Percentiles rank a stretch among this genome's conserved stretches.
phyloP scores from a whole-genome alignment of 64 coral and sea anemone genomes.

The Hydrozoanthus tunicans region DNA sequence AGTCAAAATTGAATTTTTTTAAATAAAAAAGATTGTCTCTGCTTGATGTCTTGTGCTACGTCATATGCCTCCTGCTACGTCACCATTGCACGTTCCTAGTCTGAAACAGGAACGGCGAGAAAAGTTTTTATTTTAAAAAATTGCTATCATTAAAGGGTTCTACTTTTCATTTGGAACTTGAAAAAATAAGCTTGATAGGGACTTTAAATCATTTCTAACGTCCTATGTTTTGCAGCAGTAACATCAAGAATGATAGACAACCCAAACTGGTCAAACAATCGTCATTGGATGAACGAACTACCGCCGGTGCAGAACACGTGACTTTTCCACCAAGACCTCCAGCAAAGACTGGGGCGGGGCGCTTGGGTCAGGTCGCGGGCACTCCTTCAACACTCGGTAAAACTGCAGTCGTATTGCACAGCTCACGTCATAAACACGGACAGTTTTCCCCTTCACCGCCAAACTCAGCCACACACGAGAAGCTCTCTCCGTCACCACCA shows the following conservation, averaged over 20 bases:
- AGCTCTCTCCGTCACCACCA: conserved; percentile 71
- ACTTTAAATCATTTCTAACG: background rate
- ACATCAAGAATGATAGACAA: conserved; percentile 16
- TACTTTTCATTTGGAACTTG: too few species aligned
- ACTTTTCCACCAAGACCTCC: conserved; percentile 21
- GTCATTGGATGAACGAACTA: conserved; percentile 21
- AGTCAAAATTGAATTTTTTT: too few species aligned
- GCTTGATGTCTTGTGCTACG: too few species aligned
- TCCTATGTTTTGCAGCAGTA: background rate
- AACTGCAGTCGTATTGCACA: conserved; percentile 1
- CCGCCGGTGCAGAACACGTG: background rate
- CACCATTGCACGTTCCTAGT: too few species aligned
- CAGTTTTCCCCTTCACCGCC: conserved; percentile 44
- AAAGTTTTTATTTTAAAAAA: too few species aligned
- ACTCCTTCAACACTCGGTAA: conserved; percentile 22
- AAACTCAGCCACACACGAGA: conserved; percentile 42
- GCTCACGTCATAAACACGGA: conserved; percentile 11
- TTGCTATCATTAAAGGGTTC: too few species aligned
- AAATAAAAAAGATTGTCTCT: too few species aligned
- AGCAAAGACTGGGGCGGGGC: background rate
- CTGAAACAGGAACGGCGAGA: too few species aligned
- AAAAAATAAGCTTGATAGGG: too few species aligned
- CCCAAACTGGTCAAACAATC: background rate
- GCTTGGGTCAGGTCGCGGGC: conserved; percentile 1
- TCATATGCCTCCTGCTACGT: too few species aligned